phyloP scores from a whole-genome alignment of 1,140 invertebrate genomes.

The Eubasilissa regina region DNA sequence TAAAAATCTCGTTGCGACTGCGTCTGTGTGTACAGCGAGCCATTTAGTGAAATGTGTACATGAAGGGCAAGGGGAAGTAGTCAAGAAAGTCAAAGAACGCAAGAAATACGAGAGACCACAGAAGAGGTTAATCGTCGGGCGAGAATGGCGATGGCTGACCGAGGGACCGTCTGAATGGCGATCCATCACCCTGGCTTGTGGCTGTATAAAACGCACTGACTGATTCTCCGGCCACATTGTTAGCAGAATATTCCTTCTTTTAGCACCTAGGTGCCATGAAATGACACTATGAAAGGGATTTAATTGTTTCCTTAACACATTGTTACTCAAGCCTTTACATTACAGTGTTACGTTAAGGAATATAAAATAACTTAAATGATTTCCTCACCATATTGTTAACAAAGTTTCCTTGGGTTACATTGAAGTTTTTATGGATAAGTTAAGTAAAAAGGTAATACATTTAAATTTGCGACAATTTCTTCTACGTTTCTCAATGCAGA shows the following conservation, averaged over 20 bases:
- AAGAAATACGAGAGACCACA: no score
- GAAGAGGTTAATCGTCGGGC: no score
- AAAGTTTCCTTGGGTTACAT: background rate
- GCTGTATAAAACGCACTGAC: constrained; percentile 7
- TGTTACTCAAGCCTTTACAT: constrained; percentile 16
- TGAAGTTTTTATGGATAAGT: no score
- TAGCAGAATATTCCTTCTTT: constrained; percentile 1
- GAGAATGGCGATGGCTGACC: background rate
- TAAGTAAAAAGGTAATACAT: no score
- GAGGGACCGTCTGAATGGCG: background rate
- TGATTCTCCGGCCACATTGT: constrained; percentile 25
- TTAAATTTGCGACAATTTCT: no score
- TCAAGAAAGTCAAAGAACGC: no score
- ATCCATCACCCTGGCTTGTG: constrained; percentile 4
- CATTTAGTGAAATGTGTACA: no score
- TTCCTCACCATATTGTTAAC: background rate
- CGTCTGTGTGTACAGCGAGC: no score
- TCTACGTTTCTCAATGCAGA: no score
- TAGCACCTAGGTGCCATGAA: constrained; percentile 35
- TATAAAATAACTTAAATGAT: background rate
- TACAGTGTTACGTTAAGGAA: background rate
- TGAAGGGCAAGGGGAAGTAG: no score
- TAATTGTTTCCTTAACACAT: constrained; percentile 36
- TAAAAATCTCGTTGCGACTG: no score
- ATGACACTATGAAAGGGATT: constrained; percentile 5